These are phyloP conservation scores for Cyclina sinensis DNA, from an alignment of 1,140 invertebrate genomes.

Conservation along the genomic window DNA sequence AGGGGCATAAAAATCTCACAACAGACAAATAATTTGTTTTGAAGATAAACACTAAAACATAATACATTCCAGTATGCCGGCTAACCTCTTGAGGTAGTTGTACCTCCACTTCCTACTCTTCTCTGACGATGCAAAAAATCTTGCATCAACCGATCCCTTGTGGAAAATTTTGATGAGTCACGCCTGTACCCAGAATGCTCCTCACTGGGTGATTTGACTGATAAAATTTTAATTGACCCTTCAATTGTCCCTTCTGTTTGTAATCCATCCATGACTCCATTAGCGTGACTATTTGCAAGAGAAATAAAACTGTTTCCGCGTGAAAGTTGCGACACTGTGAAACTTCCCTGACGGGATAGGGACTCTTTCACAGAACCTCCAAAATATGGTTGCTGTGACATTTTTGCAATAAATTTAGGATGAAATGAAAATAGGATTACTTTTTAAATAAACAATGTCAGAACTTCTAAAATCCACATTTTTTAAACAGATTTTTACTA, in stretches of 20 bases:
- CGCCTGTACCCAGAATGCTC: slow-evolving; percentile 48
- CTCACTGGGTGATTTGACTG: slow-evolving; percentile 52
- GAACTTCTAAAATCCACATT: neutral
- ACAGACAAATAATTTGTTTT: no score
- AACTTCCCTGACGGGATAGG: slow-evolving; percentile 46
- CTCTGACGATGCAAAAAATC: slow-evolving; percentile 36
- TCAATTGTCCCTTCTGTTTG: slow-evolving; percentile 60
- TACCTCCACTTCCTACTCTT: slow-evolving; percentile 36
- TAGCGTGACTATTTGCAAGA: neutral
- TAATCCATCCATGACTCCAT: neutral
- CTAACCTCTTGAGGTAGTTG: slow-evolving; percentile 20
- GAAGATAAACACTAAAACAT: no score
- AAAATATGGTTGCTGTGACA: slow-evolving; percentile 10
- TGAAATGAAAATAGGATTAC: no score
- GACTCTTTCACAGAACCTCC: neutral
- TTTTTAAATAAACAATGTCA: no score
- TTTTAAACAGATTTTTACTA: neutral
- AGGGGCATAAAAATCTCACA: no score
- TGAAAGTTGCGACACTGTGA: slow-evolving; percentile 48
- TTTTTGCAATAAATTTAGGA: neutral
- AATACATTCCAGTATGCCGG: no score
- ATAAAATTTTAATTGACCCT: slow-evolving; percentile 57
- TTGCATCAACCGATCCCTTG: slow-evolving; percentile 30
- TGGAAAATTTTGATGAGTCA: slow-evolving; percentile 50
- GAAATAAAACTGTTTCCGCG: slow-evolving; percentile 58